Evolutionary conservation across 2,113 vertebrate genomes (phyloP).

Genomic region (Rhodinocichla rosea): DNA sequence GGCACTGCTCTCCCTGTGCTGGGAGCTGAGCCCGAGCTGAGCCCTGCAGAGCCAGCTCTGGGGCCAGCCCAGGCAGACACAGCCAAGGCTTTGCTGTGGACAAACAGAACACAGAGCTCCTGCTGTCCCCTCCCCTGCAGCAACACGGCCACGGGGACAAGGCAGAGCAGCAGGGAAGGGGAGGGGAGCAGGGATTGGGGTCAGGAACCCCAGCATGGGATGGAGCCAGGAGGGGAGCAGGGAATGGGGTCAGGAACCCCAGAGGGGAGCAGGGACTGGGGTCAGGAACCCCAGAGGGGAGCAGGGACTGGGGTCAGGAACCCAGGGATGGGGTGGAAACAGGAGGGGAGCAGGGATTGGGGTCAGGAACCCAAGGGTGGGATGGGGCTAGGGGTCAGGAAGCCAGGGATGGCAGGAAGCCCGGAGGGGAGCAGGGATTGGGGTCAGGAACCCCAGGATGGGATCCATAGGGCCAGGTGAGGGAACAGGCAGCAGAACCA

Average conservation of each 20-base stretch:
- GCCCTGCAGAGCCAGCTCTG: rapidly evolving
- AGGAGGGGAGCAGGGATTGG: too few species aligned
- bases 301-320: too few species aligned
- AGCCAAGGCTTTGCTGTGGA: rapidly evolving
- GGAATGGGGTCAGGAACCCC: too few species aligned
- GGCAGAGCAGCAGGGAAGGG: background rate
- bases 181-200: background rate
- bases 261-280: background rate
- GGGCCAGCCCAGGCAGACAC: rapidly evolving
- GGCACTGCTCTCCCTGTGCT: background rate
- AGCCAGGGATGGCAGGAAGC: too few species aligned
- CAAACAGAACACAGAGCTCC: rapidly evolving
- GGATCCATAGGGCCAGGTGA: rapidly evolving
- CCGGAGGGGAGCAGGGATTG: too few species aligned
- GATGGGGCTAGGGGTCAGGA: too few species aligned
- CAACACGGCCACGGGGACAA: rapidly evolving
- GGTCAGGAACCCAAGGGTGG: too few species aligned
- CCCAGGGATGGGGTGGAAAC: too few species aligned
- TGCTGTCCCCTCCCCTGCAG: background rate
- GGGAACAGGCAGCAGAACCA: rapidly evolving
- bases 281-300: too few species aligned
- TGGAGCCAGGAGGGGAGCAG: too few species aligned
- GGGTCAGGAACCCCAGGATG: background rate
- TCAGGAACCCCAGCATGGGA: background rate
- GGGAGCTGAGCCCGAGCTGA: background rate